A percentile compares a stretch with the other conserved stretches of the same genome.
Evolutionary conservation across 2,888 invertebrate genomes (phyloP).

Genomic region (Venustoraphidia nigricollis): DNA sequence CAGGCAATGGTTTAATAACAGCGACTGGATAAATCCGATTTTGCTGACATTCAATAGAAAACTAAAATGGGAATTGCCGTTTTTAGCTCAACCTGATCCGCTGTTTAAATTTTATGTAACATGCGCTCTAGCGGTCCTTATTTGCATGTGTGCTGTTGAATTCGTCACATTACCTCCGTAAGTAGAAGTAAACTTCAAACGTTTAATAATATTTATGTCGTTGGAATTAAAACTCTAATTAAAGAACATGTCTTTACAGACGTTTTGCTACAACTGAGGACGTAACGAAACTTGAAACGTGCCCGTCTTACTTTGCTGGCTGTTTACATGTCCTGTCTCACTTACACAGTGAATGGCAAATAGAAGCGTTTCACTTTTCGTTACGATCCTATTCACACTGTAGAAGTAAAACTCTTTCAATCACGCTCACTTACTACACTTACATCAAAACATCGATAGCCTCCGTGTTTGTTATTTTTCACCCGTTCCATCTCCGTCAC

Average conservation of each 20-base stretch:
- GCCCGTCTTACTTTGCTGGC: no score
- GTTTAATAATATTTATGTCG: no score
- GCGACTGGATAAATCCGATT: conserved; percentile 40
- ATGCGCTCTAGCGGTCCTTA: conserved; percentile 39
- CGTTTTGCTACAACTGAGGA: no score
- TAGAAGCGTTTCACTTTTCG: conserved; percentile 7
- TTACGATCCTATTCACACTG: conserved; percentile 10
- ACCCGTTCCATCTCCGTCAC: background rate
- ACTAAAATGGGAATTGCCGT: conserved; percentile 51
- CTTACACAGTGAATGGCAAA: no score
- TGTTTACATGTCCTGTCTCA: no score
- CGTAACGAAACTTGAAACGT: no score
- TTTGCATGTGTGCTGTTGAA: conserved; percentile 44
- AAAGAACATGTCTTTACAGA: no score
- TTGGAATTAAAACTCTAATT: no score
- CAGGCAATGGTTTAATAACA: conserved; percentile 47
- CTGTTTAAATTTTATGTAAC: conserved; percentile 70
- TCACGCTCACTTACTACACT: no score
- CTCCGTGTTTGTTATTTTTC: conserved; percentile 3
- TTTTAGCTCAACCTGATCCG: conserved; percentile 61
- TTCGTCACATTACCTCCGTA: conserved; percentile 38
- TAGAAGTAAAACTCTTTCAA: no score
- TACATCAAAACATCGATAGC: background rate
- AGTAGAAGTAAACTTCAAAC: conserved; percentile 14
- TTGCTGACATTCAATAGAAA: conserved; percentile 44